Evolutionary conservation across 2,797 vertebrate species (phyloP).

Genomic region (Clarias platycephalus): DNA sequence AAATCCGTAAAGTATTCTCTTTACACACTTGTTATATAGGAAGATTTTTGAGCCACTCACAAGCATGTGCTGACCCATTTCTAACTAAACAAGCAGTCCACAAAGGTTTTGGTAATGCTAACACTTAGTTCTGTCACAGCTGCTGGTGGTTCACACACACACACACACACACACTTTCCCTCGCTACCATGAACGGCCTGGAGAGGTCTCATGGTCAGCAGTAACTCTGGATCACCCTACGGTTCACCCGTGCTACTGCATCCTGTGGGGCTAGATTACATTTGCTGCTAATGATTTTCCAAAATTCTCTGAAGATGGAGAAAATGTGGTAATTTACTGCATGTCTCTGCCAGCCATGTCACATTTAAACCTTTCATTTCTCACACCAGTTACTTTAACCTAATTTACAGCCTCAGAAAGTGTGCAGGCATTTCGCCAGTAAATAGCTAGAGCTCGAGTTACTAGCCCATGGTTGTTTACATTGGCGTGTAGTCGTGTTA

Average conservation of each 20-base stretch:
- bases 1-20: not conserved
- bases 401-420: conserved; percentile 25
- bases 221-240: conserved; percentile 22
- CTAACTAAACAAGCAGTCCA: conserved; percentile 11
- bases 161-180: not conserved
- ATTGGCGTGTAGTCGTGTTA: not conserved
- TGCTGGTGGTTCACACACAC: conserved; percentile 52
- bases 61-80: not conserved
- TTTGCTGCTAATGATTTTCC: conserved; percentile 38
- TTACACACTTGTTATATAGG: not conserved
- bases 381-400: conserved; percentile 38
- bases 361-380: conserved; percentile 39
- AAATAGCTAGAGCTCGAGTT: not conserved
- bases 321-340: conserved; percentile 24
- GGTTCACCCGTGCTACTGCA: conserved; percentile 24
- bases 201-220: conserved; percentile 18
- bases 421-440: not conserved
- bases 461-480: not conserved
- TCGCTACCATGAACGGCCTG: not conserved
- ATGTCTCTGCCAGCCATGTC: conserved; percentile 24
- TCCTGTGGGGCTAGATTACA: conserved; percentile 15
- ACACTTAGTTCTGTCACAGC: conserved; percentile 47
- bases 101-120: conserved; percentile 33
- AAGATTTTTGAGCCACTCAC: not conserved
- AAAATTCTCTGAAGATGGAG: conserved; percentile 34